phyloP scores from a whole-genome alignment of 2,888 invertebrate species.

The Rhagophthalmus giganteus region DNA sequence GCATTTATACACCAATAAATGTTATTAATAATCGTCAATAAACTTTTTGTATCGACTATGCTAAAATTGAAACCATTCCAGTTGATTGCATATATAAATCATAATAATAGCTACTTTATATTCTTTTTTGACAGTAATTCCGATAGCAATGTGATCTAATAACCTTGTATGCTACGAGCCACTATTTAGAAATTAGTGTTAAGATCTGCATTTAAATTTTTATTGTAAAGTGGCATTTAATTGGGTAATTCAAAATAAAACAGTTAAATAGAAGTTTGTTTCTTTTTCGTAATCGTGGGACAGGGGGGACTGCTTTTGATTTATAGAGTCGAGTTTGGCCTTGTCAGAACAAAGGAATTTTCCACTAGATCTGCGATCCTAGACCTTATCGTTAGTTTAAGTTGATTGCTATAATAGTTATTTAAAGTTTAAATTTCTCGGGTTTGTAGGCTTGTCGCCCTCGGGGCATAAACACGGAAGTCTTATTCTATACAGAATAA shows the following conservation, averaged over 20 bases:
- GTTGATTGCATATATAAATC: constrained; percentile 15
- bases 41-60: constrained; percentile 25
- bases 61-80: constrained; percentile 34
- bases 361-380: too few relatives aligned
- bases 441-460: background rate
- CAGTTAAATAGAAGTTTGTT: constrained; percentile 2
- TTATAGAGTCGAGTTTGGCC: too few relatives aligned
- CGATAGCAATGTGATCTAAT: constrained; percentile 30
- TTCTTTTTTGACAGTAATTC: constrained; percentile 30
- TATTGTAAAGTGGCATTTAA: constrained; percentile 33
- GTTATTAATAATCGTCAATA: constrained; percentile 23
- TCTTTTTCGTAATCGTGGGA: too few relatives aligned
- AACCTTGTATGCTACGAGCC: constrained; percentile 25
- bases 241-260: constrained; percentile 22
- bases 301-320: too few relatives aligned
- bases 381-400: too few relatives aligned
- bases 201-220: constrained; percentile 51
- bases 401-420: too few relatives aligned
- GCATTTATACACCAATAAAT: constrained; percentile 22
- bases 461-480: too few relatives aligned
- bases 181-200: constrained; percentile 33
- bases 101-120: constrained; percentile 18
- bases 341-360: too few relatives aligned
- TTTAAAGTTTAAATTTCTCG: background rate
- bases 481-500: too few relatives aligned